Percentiles rank a stretch among this genome's conserved stretches.
These are phyloP conservation scores for Zaprionus camerounensis DNA, from an alignment of 1,140 invertebrate species.

Conservation along the genomic window DNA sequence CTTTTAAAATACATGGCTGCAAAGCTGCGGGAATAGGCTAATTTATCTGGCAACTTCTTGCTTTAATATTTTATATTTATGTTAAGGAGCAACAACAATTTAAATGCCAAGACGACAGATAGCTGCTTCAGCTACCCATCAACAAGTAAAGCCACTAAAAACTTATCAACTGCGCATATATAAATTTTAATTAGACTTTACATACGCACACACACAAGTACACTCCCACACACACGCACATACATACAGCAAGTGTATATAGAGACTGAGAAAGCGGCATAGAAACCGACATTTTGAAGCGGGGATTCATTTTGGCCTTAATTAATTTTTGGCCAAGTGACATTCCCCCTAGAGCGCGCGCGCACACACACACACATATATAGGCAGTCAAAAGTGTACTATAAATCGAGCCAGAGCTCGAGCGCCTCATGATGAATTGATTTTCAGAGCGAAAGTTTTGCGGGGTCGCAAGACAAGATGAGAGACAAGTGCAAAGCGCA, in stretches of 20 bases:
- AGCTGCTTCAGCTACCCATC: conserved; percentile 37
- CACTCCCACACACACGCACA: conserved; percentile 13
- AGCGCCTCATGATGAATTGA: conserved; percentile 61
- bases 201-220: conserved; percentile 38
- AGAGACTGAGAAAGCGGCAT: conserved; percentile 18
- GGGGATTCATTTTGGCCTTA: conserved; percentile 63
- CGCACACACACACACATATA: neutral
- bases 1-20: conserved; percentile 6
- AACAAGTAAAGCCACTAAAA: conserved; percentile 73
- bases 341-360: conserved; percentile 42
- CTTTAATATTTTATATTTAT: conserved; percentile 26
- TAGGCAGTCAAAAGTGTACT: conserved; percentile 14
- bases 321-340: conserved; percentile 81
- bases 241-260: neutral
- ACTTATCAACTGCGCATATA: conserved; percentile 77
- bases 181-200: conserved; percentile 77
- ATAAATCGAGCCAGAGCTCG: conserved; percentile 42
- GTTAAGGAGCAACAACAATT: neutral
- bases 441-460: conserved; percentile 69
- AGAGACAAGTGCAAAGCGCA: conserved; percentile 70
- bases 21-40: conserved; percentile 1
- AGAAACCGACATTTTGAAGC: conserved; percentile 50
- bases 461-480: conserved; percentile 4
- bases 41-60: conserved; percentile 5
- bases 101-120: conserved; percentile 23